These are phyloP conservation scores for Chrysocyon brachyurus DNA, from an alignment of 2,797 vertebrate species.

Conservation along the genomic window DNA sequence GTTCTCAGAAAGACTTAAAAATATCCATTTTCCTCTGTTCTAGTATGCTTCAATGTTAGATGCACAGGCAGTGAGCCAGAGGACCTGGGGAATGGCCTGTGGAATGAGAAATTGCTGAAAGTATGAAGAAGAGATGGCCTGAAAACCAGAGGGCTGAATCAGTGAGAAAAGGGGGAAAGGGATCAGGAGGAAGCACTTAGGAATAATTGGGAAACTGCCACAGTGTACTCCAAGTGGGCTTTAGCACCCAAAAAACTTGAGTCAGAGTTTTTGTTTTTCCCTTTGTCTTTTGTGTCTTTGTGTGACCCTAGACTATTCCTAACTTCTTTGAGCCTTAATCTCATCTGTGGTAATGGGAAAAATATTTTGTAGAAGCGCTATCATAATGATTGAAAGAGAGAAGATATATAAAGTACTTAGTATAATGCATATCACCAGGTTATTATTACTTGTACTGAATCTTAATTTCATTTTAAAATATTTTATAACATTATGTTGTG, in stretches of 20 bases:
- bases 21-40: background rate
- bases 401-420: background rate
- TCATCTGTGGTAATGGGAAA: conserved; percentile 1
- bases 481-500: conserved; percentile 42
- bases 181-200: background rate
- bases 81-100: background rate
- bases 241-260: background rate
- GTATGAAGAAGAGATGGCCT: background rate
- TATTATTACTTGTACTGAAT: conserved; percentile 49
- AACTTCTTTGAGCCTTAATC: background rate
- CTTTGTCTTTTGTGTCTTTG: background rate
- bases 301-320: background rate
- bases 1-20: conserved; percentile 47
- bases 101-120: background rate
- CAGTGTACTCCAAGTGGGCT: background rate
- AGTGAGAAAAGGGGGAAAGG: background rate
- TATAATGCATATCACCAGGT: background rate
- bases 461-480: conserved; percentile 63
- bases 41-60: background rate
- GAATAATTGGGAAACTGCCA: background rate
- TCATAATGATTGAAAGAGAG: background rate
- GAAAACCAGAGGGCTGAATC: background rate
- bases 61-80: background rate
- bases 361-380: background rate
- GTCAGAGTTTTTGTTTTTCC: background rate